A percentile compares a stretch with the other conserved stretches of the same genome.
phyloP scores from a whole-genome alignment of 2,797 vertebrate species.

The Carapus acus region DNA sequence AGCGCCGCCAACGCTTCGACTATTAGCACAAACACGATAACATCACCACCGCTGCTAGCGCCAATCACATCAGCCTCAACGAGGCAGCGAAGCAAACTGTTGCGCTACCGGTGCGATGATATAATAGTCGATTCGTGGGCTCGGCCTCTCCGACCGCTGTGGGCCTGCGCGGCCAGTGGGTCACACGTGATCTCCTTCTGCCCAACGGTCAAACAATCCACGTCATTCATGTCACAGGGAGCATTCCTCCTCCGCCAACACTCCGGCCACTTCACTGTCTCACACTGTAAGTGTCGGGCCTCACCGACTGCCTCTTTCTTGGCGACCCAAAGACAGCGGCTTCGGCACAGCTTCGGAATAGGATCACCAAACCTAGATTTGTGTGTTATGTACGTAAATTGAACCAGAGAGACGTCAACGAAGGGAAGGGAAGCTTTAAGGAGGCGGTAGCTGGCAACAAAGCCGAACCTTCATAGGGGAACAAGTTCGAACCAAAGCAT shows the following conservation, averaged over 20 bases:
- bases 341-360: background rate
- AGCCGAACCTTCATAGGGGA: no score
- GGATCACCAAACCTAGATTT: constrained; percentile 1
- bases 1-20: no score
- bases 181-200: constrained; percentile 19
- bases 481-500: background rate
- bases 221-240: constrained; percentile 64
- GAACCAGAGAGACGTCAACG: constrained; percentile 17
- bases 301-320: constrained; percentile 1
- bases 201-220: constrained; percentile 53
- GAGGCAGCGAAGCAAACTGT: no score
- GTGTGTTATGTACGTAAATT: background rate
- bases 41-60: no score
- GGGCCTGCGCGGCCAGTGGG: constrained; percentile 17
- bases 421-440: no score
- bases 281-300: constrained; percentile 28
- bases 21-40: no score
- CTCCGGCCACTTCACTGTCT: constrained; percentile 33
- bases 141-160: constrained; percentile 18
- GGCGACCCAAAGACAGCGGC: constrained; percentile 9
- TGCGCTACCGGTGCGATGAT: constrained; percentile 9
- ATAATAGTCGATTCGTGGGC: constrained; percentile 14
- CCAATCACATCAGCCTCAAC: no score
- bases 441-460: no score
- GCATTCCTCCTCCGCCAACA: constrained; percentile 61